Base-by-base conservation (phyloP, 1,140 invertebrate species). In the Plectus sambesii region DNA sequence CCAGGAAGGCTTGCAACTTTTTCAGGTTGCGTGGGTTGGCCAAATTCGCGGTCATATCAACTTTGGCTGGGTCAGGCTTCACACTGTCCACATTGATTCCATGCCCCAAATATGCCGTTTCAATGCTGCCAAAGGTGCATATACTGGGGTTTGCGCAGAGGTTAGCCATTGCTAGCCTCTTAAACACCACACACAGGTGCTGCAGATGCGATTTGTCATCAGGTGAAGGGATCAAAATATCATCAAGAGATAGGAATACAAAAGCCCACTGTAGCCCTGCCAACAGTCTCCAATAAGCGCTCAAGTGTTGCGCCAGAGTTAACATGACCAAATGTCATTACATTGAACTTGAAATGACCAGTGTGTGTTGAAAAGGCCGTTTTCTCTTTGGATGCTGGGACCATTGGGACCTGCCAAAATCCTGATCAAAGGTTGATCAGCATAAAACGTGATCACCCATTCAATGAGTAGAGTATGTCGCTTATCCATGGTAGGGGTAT, bases 401-500 rank as follows among this genome's bases (percentile, higher is more conserved):
- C 39, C 55, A 58, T 29, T 42, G 9, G 24, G 37, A 58, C 60
- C 23, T 59, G 56, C 41, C 51, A 58, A 17, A 56, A 58, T 1
- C 56, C 56, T 3, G 17, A 12, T n/a, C 15, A 15, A 24, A 60
- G 43, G 48, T 74, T 73, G 1, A 74, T 17, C 0, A 61, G 65
- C 0, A 60, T 61, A 41, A 74, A 71, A 36, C 45, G 63, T 19
- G 42, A 61, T 5, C 57, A 51, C 5, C 55, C 51, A 35, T 59
- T 51, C 0, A 70, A 51, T 3, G 48, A 47, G 23, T 72, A 59
- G 2, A 79, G 48, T 6, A 55, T 57, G 20, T 75, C 72, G n/a
- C 75, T 69, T 17, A 78, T 74, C 3, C 61, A 39, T 0, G 74
- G 76, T 2, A 79, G 47, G 77, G 77, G 58, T 72, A 79, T 29